phyloP scores from a whole-genome alignment of 1,140 invertebrate species.

The Hesperophylax magnus region DNA sequence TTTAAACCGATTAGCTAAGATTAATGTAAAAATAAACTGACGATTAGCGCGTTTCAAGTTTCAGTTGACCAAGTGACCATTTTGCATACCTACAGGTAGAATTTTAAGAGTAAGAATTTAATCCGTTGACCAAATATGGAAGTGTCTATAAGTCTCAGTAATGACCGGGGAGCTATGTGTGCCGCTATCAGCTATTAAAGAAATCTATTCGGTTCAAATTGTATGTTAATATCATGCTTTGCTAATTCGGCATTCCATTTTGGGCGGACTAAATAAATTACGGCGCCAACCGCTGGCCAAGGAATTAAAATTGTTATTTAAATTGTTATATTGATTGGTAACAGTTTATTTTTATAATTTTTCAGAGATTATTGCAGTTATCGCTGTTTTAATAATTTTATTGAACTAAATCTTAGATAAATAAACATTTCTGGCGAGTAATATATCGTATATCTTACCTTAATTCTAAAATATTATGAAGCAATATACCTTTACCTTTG shows the following conservation, averaged over 20 bases:
- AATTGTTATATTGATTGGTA: no score
- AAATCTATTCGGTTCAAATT: conserved; percentile 18
- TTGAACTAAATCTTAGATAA: no score
- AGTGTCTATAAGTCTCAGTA: not conserved
- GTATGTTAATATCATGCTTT: conserved; percentile 3
- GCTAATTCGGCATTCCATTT: conserved; percentile 11
- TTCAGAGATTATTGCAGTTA: no score
- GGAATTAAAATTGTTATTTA: no score
- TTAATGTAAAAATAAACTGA: conserved; percentile 14
- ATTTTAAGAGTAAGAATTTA: not conserved
- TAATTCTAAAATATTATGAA: no score
- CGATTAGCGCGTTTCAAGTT: not conserved
- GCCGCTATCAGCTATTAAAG: not conserved
- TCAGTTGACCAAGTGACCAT: no score
- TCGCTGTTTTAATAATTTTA: no score
- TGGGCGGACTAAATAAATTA: not conserved
- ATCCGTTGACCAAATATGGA: conserved; percentile 27
- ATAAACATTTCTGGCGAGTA: no score
- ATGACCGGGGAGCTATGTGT: not conserved
- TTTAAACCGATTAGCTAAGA: not conserved
- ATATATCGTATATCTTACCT: no score
- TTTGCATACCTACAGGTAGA: not conserved
- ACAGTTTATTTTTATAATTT: no score
- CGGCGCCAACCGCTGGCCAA: not conserved
- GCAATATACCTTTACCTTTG: no score